Evolutionary conservation across 2,797 vertebrate genomes (phyloP).

Genomic region (Thaleichthys pacificus): DNA sequence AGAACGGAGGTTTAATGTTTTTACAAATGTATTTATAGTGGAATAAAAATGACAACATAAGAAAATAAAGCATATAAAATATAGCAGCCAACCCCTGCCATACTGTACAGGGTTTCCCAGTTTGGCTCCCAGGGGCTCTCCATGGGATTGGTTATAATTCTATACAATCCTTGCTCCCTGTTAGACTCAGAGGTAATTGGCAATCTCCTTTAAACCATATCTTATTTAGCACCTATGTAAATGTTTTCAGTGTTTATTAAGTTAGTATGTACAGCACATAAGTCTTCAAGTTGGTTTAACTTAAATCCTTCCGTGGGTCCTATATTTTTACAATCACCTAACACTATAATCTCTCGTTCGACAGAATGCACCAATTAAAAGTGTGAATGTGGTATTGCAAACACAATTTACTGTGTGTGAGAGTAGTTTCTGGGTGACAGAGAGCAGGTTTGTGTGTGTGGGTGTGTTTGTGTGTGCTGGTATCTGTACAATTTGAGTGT

Average conservation of each 20-base stretch:
- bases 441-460: no score
- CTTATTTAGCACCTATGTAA: constrained; percentile 65
- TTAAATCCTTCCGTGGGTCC: constrained; percentile 9
- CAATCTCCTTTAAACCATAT: constrained; percentile 65
- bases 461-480: constrained; percentile 3
- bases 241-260: constrained; percentile 62
- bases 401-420: constrained; percentile 20
- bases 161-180: constrained; percentile 36
- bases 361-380: constrained; percentile 41
- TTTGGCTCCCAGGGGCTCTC: constrained; percentile 49
- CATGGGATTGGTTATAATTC: constrained; percentile 64
- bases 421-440: no score
- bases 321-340: background rate
- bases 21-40: constrained; percentile 62
- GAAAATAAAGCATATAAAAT: constrained; percentile 66
- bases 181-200: constrained; percentile 66
- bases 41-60: constrained; percentile 66
- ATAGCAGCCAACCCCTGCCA: constrained; percentile 54
- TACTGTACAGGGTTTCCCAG: constrained; percentile 34
- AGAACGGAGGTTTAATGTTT: constrained; percentile 40
- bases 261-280: constrained; percentile 47
- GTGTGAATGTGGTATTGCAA: constrained; percentile 12
- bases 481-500: background rate
- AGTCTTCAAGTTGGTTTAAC: constrained; percentile 31
- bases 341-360: constrained; percentile 42